Percentiles rank a stretch among this genome's conserved stretches.
These are phyloP conservation scores for Tapera naevia DNA, from an alignment of 2,797 vertebrate genomes.

Conservation along the genomic window DNA sequence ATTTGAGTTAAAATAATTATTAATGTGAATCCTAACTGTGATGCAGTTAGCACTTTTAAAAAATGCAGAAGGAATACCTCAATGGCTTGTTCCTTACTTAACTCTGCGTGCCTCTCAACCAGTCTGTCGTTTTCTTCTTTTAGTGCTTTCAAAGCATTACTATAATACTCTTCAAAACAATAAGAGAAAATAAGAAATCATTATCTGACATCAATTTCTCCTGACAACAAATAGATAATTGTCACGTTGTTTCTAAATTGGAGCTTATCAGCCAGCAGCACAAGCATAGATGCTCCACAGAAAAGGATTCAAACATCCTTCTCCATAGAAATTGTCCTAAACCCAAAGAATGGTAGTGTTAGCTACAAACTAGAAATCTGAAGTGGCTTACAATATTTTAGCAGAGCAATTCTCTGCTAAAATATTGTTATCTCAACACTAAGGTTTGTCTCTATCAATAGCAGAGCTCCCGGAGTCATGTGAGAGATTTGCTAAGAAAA, in stretches of 20 bases:
- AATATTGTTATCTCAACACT: not conserved
- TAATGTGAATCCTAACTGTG: not conserved
- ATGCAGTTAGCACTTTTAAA: not conserved
- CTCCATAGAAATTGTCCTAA: not conserved
- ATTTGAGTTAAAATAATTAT: not conserved
- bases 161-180: conserved; percentile 74
- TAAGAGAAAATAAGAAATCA: not conserved
- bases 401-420: too few species aligned
- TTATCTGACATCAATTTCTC: not conserved
- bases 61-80: conserved; percentile 73
- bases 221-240: not conserved
- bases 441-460: not conserved
- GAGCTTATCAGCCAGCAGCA: not conserved
- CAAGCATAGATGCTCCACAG: not conserved
- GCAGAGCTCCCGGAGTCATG: not conserved
- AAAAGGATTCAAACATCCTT: not conserved
- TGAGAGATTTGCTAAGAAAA: not conserved
- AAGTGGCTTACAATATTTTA: not conserved
- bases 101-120: conserved; percentile 59
- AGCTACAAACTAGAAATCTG: not conserved
- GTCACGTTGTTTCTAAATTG: not conserved
- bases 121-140: conserved; percentile 70
- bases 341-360: not conserved
- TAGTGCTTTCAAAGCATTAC: conserved; percentile 64
- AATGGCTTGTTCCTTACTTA: conserved; percentile 72